Conservation (phyloP, 2,888 invertebrate species). For the Lasioglossum lativentre region DNA sequence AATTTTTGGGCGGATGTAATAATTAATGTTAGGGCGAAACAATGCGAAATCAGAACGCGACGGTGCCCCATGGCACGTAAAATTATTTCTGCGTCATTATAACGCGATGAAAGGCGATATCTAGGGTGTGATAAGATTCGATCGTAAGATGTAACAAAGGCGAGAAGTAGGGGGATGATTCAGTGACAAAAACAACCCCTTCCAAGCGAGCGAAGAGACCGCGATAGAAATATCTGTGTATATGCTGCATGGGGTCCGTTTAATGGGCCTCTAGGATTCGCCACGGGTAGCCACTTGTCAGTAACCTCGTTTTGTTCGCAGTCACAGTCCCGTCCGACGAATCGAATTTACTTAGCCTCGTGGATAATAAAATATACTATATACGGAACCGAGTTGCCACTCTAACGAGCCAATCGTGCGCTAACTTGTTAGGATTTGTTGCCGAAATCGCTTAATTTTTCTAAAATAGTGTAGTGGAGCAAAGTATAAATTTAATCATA, state of each 20-base stretch:
- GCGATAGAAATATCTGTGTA: conserved; percentile 35
- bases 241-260: conserved; percentile 67
- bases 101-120: conserved; percentile 29
- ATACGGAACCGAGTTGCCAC: background rate
- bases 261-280: conserved; percentile 77
- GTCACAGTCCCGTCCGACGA: conserved; percentile 64
- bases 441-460: background rate
- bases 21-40: background rate
- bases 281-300: conserved; percentile 79
- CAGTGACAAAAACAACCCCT: conserved; percentile 72
- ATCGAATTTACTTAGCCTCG: conserved; percentile 73
- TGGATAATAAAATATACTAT: conserved; percentile 64
- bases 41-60: background rate
- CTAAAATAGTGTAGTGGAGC: too few relatives aligned
- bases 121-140: conserved; percentile 41
- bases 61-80: background rate
- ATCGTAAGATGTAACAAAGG: conserved; percentile 49
- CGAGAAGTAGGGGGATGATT: conserved; percentile 54
- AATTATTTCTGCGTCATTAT: conserved; percentile 35
- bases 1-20: background rate
- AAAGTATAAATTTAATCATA: too few relatives aligned
- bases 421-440: background rate
- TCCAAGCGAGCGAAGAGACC: conserved; percentile 45
- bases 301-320: conserved; percentile 77
- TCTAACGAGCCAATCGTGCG: background rate